Conservation (phyloP, 2,888 invertebrate genomes). For the Asteroscopus sphinx region DNA sequence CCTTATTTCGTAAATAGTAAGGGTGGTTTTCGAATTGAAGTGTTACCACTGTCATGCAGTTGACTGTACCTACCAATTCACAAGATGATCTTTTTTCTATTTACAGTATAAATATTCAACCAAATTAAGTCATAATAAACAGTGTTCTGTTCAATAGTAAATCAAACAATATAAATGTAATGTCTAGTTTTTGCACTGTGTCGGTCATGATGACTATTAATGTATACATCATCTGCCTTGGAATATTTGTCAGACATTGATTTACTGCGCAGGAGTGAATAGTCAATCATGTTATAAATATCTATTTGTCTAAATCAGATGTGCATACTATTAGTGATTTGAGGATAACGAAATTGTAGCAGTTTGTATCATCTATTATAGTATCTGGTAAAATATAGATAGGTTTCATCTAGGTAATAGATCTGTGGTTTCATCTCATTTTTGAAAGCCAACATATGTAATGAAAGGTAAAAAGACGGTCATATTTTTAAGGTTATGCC, state of each 20-base stretch:
- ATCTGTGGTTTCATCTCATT: no score
- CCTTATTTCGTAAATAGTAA: no score
- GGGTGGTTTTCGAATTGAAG: no score
- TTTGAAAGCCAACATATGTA: no score
- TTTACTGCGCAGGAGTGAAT: slow-evolving; percentile 24
- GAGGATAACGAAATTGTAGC: slow-evolving; percentile 18
- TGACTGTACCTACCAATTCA: no score
- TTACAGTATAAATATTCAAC: not conserved
- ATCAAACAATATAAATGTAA: slow-evolving; percentile 9
- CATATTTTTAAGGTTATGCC: no score
- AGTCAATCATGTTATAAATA: slow-evolving; percentile 41
- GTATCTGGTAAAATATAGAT: no score
- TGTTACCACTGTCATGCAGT: no score
- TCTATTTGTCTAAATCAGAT: slow-evolving; percentile 44
- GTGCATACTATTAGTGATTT: slow-evolving; percentile 21
- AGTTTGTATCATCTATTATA: not conserved
- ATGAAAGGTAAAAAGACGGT: no score
- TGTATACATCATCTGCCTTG: slow-evolving; percentile 42
- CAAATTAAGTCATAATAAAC: slow-evolving; percentile 5
- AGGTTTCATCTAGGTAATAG: no score
- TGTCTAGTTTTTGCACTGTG: slow-evolving; percentile 34
- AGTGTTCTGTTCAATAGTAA: not conserved
- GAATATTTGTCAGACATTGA: slow-evolving; percentile 48
- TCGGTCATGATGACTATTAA: slow-evolving; percentile 23
- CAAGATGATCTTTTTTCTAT: not conserved